These are phyloP conservation scores for Pristis pectinata DNA, from an alignment of 2,797 vertebrate genomes.

Conservation along the genomic window DNA sequence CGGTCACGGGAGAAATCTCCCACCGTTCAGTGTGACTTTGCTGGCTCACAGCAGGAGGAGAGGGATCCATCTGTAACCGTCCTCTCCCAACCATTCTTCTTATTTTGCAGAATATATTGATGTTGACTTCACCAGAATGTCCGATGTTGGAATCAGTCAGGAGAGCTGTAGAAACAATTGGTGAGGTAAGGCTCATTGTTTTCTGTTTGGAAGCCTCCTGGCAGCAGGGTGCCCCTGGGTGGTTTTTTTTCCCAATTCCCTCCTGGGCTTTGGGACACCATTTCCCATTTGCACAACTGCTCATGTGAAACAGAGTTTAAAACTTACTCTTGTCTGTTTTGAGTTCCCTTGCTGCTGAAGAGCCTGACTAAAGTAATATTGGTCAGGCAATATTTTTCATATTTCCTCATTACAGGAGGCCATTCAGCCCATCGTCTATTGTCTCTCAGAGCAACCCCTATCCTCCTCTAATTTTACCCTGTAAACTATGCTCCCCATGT, in stretches of 20 bases:
- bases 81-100: background rate
- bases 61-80: background rate
- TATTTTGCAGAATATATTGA: constrained; percentile 58
- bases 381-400: no score
- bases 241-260: background rate
- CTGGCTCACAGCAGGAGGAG: background rate
- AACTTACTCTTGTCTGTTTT: no score
- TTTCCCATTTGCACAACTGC: no score
- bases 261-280: no score
- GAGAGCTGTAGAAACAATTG: constrained; percentile 54
- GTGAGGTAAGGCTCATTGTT: constrained; percentile 52
- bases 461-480: no score
- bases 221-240: background rate
- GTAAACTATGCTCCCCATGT: no score
- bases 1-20: background rate
- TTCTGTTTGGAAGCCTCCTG: background rate
- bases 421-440: no score
- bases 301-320: no score
- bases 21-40: background rate
- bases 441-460: no score
- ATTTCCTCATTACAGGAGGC: no score
- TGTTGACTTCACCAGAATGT: constrained; percentile 46
- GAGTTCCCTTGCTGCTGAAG: no score
- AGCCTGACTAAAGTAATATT: no score
- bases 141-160: constrained; percentile 47